Evolutionary conservation across 2,113 vertebrate species (phyloP).

Genomic region (Tympanuchus pallidicinctus): DNA sequence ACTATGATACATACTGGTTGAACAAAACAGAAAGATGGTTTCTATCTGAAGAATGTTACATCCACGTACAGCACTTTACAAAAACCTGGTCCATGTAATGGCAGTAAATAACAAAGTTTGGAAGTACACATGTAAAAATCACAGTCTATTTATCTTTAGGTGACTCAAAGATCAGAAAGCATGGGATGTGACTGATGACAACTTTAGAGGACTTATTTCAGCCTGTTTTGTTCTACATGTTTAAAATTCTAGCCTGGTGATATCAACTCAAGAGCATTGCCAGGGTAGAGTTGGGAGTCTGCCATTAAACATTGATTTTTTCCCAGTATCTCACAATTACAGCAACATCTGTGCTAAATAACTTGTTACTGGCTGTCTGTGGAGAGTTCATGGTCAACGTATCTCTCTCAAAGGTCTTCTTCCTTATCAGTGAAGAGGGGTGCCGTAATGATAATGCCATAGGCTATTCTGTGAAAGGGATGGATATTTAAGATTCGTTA

Average conservation of each 20-base stretch:
- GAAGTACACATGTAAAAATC: neutral
- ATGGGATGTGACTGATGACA: neutral
- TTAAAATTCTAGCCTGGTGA: slow-evolving; percentile 67
- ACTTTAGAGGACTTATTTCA: slow-evolving; percentile 36
- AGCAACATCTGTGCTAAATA: slow-evolving; percentile 75
- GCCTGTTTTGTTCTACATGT: slow-evolving; percentile 46
- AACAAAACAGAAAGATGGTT: neutral
- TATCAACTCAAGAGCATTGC: slow-evolving; percentile 54
- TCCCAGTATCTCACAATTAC: slow-evolving; percentile 71
- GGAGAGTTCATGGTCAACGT: slow-evolving; percentile 36
- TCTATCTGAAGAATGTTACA: neutral
- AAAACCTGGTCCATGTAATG: neutral
- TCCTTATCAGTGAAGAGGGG: slow-evolving; percentile 12
- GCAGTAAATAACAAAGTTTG: neutral
- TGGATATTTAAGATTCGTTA: neutral
- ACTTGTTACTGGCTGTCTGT: slow-evolving; percentile 40
- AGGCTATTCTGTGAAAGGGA: neutral
- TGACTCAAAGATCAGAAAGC: neutral
- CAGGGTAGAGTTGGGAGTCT: slow-evolving; percentile 46
- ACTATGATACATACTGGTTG: rapidly evolving
- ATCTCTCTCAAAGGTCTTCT: neutral
- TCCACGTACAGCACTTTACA: neutral
- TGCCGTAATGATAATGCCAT: neutral
- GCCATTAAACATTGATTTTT: slow-evolving; percentile 72
- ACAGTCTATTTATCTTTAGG: neutral